Base-by-base conservation (phyloP, 2,888 invertebrate species). In the Craniophora ligustri region DNA sequence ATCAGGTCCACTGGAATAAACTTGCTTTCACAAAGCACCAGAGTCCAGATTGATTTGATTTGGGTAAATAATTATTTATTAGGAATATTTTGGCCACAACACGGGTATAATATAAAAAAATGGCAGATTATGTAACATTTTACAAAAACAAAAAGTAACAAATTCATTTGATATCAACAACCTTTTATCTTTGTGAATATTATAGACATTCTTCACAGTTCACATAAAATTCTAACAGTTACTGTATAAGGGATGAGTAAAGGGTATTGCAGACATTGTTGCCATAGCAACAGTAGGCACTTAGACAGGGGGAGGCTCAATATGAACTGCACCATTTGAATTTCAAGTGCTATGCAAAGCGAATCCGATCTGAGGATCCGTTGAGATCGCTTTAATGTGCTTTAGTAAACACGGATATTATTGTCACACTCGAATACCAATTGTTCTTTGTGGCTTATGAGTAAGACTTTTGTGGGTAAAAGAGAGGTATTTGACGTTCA, bases 341-440 rank as follows among this genome's bases (percentile, higher is more conserved):
- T 91, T 88, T 90, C 88, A 91, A 92, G 90, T 84, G 89, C 88
- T 91, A 89, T 90, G 91, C 91, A 92, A 92, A 91, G 89, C 81
- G 86, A 87, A 85, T 84, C 85, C 81, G 85, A 84, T 85, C 83
- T 78, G 69, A 82, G 81, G 59, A 82, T 74, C 84, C 73, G 81
- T 83, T 67, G 78, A 81, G 78, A 78, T 76, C 78, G 78, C 70
- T 82, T 81, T 81, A 85, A 86, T 83, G 81, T 85, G 71, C 79
- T 79, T 76, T 78, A 67, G 72, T 66, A 77, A 81, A 81, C 71
- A 78, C 49, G 55, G 63, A 67, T 74, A 75, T 77, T 72, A 75
- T 72, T 72, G 73, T 75, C 58, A 63, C 61, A 75, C 66, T 76
- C 65, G 48, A 65, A 68, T 65, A 56, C 58, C 56, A 54, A 56